phyloP scores from a whole-genome alignment of 1,140 invertebrate genomes.

The Ectropis grisescens region DNA sequence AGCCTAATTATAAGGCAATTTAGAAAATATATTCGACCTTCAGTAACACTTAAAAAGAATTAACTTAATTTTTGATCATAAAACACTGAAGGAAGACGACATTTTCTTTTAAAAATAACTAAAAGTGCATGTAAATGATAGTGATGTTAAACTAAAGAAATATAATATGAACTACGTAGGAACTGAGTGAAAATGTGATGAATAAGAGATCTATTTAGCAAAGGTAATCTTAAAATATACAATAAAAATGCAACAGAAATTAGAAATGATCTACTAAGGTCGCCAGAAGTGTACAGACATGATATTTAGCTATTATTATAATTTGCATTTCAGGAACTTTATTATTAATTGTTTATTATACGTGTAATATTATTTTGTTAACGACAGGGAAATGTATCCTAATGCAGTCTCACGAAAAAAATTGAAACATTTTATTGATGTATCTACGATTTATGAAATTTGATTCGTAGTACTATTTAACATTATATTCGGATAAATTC shows the following conservation, averaged over 20 bases:
- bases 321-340: conserved; percentile 21
- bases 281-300: no score
- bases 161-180: conserved; percentile 60
- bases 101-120: conserved; percentile 38
- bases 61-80: conserved; percentile 7
- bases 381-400: not conserved
- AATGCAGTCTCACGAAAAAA: conserved; percentile 9
- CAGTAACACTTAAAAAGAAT: conserved; percentile 12
- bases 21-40: conserved; percentile 58
- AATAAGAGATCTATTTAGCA: conserved; percentile 46
- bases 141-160: conserved; percentile 51
- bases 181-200: conserved; percentile 64
- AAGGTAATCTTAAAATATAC: conserved; percentile 24
- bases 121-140: conserved; percentile 11
- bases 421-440: no score
- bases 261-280: no score
- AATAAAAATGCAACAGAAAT: conserved; percentile 48
- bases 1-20: conserved; percentile 27
- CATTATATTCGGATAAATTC: no score
- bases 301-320: conserved; percentile 7
- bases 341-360: conserved; percentile 4
- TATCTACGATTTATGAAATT: no score
- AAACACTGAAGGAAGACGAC: conserved; percentile 42
- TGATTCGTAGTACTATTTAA: no score
- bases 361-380: no score